Evolutionary conservation across 2,888 invertebrate genomes (phyloP).

Genomic region (Eupithecia tripunctaria): DNA sequence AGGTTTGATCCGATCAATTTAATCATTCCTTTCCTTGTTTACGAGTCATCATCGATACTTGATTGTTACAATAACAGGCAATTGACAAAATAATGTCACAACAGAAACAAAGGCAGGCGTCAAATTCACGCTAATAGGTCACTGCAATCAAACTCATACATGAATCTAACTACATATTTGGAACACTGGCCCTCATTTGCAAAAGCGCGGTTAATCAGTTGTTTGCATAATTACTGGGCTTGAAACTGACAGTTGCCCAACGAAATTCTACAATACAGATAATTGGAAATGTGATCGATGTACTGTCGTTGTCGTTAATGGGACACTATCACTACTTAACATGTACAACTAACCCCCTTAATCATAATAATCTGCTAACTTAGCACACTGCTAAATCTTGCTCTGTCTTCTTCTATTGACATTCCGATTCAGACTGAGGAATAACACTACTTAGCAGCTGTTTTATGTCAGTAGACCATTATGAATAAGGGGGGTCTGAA

Average conservation of each 20-base stretch:
- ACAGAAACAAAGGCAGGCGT: neutral
- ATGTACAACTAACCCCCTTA: too few species aligned
- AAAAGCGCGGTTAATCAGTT: slow-evolving; percentile 14
- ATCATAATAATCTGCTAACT: too few species aligned
- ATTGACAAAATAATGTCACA: neutral
- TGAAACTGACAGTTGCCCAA: slow-evolving; percentile 23
- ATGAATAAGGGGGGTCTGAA: too few species aligned
- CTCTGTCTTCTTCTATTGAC: too few species aligned
- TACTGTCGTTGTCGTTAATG: neutral
- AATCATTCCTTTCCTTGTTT: too few species aligned
- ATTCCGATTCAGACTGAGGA: too few species aligned
- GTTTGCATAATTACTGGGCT: slow-evolving; percentile 29
- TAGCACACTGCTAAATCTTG: too few species aligned
- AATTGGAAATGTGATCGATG: slow-evolving; percentile 21
- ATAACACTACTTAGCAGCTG: too few species aligned
- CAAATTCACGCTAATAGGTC: slow-evolving; percentile 7
- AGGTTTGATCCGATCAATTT: too few species aligned
- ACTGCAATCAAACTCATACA: neutral
- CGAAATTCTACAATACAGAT: slow-evolving; percentile 21
- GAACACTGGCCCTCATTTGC: neutral
- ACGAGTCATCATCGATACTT: neutral
- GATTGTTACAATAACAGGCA: neutral
- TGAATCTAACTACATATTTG: neutral
- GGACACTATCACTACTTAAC: too few species aligned
- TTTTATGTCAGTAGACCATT: too few species aligned